A percentile compares a stretch with the other conserved stretches of the same genome.
phyloP scores from a whole-genome alignment of 2,113 vertebrate species.

The Climacteris rufus region DNA sequence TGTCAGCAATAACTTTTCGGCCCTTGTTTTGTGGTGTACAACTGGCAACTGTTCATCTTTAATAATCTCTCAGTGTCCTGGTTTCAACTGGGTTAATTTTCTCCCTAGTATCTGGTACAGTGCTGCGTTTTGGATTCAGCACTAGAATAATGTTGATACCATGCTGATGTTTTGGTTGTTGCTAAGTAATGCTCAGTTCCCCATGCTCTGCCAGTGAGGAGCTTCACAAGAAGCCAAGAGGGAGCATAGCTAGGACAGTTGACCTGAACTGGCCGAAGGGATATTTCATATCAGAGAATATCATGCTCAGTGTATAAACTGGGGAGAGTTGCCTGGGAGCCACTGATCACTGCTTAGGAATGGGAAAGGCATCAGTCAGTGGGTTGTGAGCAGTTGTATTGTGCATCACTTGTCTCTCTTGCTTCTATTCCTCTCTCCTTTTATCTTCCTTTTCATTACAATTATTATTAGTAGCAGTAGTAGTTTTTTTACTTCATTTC shows the following conservation, averaged over 20 bases:
- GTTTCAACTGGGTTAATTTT: neutral
- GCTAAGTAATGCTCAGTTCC: neutral
- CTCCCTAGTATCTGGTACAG: neutral
- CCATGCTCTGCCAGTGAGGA: neutral
- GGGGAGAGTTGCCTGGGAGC: neutral
- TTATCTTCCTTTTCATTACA: neutral
- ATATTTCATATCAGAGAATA: neutral
- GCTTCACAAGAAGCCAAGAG: neutral
- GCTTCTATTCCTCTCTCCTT: neutral
- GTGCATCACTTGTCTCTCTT: neutral
- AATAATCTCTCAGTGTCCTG: neutral
- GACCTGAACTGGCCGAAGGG: neutral
- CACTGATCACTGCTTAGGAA: neutral
- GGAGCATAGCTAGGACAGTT: neutral
- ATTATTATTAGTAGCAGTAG: neutral
- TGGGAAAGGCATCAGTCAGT: neutral
- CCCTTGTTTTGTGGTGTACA: neutral
- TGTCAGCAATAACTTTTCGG: neutral
- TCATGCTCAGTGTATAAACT: neutral
- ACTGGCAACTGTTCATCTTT: neutral
- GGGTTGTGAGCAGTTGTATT: neutral
- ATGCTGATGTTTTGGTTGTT: neutral
- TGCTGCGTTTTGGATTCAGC: neutral
- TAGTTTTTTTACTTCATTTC: neutral
- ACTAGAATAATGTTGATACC: neutral